Percentiles rank a stretch among this genome's conserved stretches.
These are phyloP conservation scores for Melanostoma mellinum DNA, from an alignment of 2,888 invertebrate genomes.

Conservation along the genomic window DNA sequence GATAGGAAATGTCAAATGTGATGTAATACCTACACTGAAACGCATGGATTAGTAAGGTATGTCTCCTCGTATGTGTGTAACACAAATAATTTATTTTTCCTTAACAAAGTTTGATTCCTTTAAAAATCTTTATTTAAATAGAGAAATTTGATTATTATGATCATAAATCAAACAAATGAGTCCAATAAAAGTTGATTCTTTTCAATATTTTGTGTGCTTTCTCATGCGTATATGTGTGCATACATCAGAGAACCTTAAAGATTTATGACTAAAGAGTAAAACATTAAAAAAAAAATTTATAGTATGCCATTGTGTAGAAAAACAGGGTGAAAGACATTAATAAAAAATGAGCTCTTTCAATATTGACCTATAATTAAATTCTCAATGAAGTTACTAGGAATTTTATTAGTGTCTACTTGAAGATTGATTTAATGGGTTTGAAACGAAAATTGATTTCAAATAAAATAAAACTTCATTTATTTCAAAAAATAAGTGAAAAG, in stretches of 20 bases:
- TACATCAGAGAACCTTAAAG: neutral
- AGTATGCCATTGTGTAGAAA: neutral
- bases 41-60: neutral
- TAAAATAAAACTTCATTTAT: too few species aligned
- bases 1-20: slow-evolving; percentile 69
- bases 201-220: slow-evolving; percentile 28
- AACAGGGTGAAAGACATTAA: too few species aligned
- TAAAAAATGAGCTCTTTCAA: too few species aligned
- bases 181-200: slow-evolving; percentile 15
- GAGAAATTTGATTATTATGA: slow-evolving; percentile 16
- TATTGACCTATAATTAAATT: too few species aligned
- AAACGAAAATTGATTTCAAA: too few species aligned
- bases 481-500: too few species aligned
- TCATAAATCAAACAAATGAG: slow-evolving; percentile 56
- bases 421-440: too few species aligned
- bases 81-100: neutral
- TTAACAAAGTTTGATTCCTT: neutral
- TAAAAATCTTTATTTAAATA: neutral
- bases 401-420: too few species aligned
- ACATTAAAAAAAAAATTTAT: slow-evolving; percentile 8
- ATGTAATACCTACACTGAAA: slow-evolving; percentile 39
- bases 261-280: slow-evolving; percentile 28
- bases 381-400: too few species aligned
- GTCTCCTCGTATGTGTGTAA: too few species aligned
- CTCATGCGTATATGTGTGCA: slow-evolving; percentile 1